A percentile compares a stretch with the other conserved stretches of the same genome.
Conservation (phyloP, 1,140 invertebrate species). For the Plectrocnemia conspersa region DNA sequence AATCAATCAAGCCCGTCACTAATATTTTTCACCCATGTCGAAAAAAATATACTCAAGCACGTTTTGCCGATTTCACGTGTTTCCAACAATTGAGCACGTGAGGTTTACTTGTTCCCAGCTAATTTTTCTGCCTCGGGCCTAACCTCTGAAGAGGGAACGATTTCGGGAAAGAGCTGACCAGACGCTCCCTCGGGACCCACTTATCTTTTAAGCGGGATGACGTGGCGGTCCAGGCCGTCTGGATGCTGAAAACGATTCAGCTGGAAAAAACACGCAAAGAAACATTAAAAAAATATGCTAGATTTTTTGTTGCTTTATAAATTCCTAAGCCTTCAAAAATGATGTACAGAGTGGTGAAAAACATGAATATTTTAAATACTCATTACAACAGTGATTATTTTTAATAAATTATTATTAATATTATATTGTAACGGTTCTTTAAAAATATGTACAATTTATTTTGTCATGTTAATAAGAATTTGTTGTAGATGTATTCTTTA, state of each 20-base stretch:
- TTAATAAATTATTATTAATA: no score
- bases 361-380: no score
- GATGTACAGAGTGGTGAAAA: no score
- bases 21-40: no score
- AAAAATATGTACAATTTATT: not conserved
- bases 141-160: not conserved
- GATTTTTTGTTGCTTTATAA: no score
- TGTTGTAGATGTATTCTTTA: not conserved
- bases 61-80: constrained; percentile 6
- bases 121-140: constrained; percentile 10
- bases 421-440: not conserved
- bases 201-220: constrained; percentile 15
- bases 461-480: not conserved
- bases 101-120: constrained; percentile 17
- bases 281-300: not conserved
- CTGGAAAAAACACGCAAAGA: constrained; percentile 6
- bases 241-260: not conserved
- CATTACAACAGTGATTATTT: no score
- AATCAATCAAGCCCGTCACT: no score
- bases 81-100: constrained; percentile 16
- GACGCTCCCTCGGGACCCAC: constrained; percentile 19
- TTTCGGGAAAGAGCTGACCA: constrained; percentile 18
- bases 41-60: no score
- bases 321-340: no score
- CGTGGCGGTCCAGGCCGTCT: constrained; percentile 2